These are phyloP conservation scores for Falco novaeseelandiae DNA, from an alignment of 2,797 vertebrate genomes.

Conservation along the genomic window DNA sequence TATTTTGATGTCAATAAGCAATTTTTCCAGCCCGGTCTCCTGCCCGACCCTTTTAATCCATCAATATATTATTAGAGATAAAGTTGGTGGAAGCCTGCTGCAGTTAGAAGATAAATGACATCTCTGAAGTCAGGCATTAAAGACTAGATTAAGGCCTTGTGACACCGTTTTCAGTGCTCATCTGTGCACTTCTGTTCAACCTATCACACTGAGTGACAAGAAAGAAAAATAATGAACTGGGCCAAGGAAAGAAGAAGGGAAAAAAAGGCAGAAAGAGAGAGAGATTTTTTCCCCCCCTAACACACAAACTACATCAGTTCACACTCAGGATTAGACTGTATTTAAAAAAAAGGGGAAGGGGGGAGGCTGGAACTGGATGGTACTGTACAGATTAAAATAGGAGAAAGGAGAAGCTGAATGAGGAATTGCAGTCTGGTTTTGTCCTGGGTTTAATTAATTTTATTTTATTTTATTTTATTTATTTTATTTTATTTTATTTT, in stretches of 20 bases:
- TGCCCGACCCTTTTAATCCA: conserved; percentile 99
- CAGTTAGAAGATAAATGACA: conserved; percentile 99
- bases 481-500: not conserved
- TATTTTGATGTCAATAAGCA: conserved; percentile 99
- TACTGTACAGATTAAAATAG: conserved; percentile 76
- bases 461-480: not conserved
- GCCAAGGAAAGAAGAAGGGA: conserved; percentile 88
- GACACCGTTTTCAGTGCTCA: conserved; percentile 99
- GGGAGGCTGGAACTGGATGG: conserved; percentile 73
- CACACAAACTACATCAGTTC: conserved; percentile 96
- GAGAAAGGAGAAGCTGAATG: conserved; percentile 67
- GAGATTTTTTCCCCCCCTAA: conserved; percentile 86
- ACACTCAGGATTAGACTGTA: conserved; percentile 96
- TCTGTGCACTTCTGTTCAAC: conserved; percentile 99
- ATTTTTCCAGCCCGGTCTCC: conserved; percentile 99
- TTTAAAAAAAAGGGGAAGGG: conserved; percentile 86
- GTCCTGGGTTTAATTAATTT: conserved; percentile 1
- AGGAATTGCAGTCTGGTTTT: conserved; percentile 73
- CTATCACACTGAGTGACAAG: conserved; percentile 99
- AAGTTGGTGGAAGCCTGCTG: conserved; percentile 99
- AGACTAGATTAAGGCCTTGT: conserved; percentile 99
- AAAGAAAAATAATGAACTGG: conserved; percentile 99
- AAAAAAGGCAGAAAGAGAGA: conserved; percentile 88
- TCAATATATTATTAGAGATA: conserved; percentile 99
- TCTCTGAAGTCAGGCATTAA: conserved; percentile 99